A percentile compares a stretch with the other conserved stretches of the same genome.
These are phyloP conservation scores for Pyxicephalus adspersus DNA, from an alignment of 2,113 vertebrate species.

Conservation along the genomic window DNA sequence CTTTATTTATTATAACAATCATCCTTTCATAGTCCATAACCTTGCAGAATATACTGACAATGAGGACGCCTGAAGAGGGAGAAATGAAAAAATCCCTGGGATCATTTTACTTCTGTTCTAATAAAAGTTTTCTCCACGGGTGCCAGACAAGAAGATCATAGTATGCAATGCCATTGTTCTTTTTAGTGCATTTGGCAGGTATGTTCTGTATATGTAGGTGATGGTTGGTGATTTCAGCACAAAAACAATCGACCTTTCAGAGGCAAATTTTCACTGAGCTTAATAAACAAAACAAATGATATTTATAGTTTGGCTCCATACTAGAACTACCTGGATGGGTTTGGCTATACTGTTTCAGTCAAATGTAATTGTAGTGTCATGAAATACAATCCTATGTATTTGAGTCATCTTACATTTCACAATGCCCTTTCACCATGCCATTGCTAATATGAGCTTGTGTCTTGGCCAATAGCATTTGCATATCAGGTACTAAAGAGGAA, in stretches of 20 bases:
- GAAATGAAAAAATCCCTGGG: background rate
- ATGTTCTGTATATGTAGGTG: background rate
- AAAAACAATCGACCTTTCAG: background rate
- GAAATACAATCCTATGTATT: no score
- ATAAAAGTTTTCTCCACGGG: background rate
- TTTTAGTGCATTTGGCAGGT: background rate
- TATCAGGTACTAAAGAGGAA: no score
- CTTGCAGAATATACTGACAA: background rate
- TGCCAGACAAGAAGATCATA: no score
- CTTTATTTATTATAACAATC: background rate
- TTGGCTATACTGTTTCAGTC: background rate
- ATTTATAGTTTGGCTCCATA: background rate
- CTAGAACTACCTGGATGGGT: background rate
- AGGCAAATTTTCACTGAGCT: background rate
- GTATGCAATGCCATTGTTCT: background rate
- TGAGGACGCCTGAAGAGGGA: background rate
- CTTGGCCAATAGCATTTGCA: no score
- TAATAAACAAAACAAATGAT: background rate
- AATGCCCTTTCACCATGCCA: no score
- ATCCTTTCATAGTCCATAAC: background rate
- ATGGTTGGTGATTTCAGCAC: background rate
- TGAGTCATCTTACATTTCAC: no score
- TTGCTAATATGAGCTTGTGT: no score
- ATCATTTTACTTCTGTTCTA: background rate
- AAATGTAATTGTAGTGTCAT: no score